Evolutionary conservation across 2,888 invertebrate species (phyloP), one percentile per base, ranked within the genome.

Genomic region (Philopedon plagiatum): DNA sequence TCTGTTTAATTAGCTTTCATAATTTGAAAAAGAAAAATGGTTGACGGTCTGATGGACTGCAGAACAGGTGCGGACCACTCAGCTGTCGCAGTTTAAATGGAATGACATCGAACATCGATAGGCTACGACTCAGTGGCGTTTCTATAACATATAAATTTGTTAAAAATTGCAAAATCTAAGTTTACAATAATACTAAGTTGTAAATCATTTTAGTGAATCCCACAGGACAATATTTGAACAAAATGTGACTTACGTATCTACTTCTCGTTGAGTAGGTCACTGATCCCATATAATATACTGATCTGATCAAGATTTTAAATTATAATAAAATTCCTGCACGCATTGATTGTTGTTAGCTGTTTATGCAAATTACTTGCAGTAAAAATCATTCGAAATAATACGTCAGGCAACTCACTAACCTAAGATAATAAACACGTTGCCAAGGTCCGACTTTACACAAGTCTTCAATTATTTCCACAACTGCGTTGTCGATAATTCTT

Each of bases 21-120:
- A 74, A 74, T 74, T 68, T 44, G 74, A 74, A 66, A 71, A 64
- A 68, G 71, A 74, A 74, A 74, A 74, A 74, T 71, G 67, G 67
- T 54, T 26, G 63, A 39, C 41, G 57, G 23, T 49, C 70, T 74
- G 74, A 74, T 74, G 63, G 74, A 74, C 62, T 58, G 74, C 64
- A 32, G 68, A 71, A 71, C 74, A 74, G 74, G 74, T 74, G 74
- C 71, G 26, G 64, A 32, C 61, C 49, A 61, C 54, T 71, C 74
- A 74, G 74, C 74, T 74, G 74, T 74, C 71, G 60, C 64, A 18
- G 67, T 67, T 32, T 57, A 61, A 66, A 54, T 51, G 66, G 54
- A 69, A 23, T 69, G 58, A 63, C 63, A 63, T 51, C 56, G 56
- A 64, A 63, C 23, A 29, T 51, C 62, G 37, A 63, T 63, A 49